Evolutionary conservation across 2,797 vertebrate genomes (phyloP), one percentile per base, ranked within the genome.

Genomic region (Acridotheres tristis): DNA sequence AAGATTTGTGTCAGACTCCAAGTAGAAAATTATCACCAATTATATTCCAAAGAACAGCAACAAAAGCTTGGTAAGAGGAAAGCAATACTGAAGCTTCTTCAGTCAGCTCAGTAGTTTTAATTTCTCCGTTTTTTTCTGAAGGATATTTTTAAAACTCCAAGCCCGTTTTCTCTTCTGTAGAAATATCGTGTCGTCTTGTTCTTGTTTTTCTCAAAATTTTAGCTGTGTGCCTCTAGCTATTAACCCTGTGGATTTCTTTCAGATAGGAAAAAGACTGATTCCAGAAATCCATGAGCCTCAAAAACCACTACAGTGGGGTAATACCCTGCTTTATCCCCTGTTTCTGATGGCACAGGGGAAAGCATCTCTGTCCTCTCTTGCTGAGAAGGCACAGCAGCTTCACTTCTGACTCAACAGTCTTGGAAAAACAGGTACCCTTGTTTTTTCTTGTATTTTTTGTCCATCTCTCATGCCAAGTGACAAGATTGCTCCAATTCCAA

Each of bases 11-110:
- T 95, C 63, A 88, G 78, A 30, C 76, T 96, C 62, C 59, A 73
- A 93, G 77, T 30, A 91, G 77, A 76, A 95, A 89, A 93, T 79
- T 59, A 82, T 89, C 71, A 58, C 83, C 40, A 65, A 85, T 95
- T 89, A 75, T 80, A 53, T 71, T 90, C 45, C 66, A 86, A 82
- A 90, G 91, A 91, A 82, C 23, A 88, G 51, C 72, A 91, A 85
- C 74, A 90, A 93, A 94, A 81, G 4, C 84, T 93, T 88, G 29
- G 30, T 90, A 61, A 85, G 58, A 66, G 40, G 16, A 81, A 94
- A 81, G 51, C 19, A 66, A 50, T 71, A 26, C 38, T 53, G 32
- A 73, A 30, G 42, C 38, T 90, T 62, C 50, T 57, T 43, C 40
- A 86, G 82, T 59, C 29, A 95, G 43, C 43, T 66, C 83, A n/a